phyloP scores from a whole-genome alignment of 2,888 invertebrate species.

The Agriopis leucophaearia region DNA sequence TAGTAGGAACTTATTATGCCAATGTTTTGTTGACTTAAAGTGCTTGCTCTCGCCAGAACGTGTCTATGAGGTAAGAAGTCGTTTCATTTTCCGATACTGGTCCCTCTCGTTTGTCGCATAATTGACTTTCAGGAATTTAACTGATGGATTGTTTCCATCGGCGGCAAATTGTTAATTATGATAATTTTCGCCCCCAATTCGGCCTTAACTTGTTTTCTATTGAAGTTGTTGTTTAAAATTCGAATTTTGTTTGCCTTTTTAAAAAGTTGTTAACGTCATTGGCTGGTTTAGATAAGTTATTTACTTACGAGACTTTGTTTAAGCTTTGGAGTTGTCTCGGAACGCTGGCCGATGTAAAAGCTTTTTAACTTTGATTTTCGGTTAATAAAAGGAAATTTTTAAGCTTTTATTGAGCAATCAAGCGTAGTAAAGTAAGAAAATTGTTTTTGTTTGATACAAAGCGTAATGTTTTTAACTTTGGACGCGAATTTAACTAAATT shows the following conservation, averaged over 20 bases:
- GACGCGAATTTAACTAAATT: too few relatives aligned
- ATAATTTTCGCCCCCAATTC: constrained; percentile 61
- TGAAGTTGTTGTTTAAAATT: constrained; percentile 55
- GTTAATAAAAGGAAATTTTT: not conserved
- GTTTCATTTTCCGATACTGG: constrained; percentile 43
- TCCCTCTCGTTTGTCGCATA: constrained; percentile 58
- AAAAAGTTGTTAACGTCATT: constrained; percentile 49
- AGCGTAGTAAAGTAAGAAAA: too few relatives aligned
- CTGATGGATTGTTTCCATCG: constrained; percentile 78
- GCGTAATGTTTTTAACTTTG: not conserved
- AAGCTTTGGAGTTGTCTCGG: constrained; percentile 4
- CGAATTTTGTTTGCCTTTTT: constrained; percentile 60
- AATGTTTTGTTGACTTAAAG: not conserved
- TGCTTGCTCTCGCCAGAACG: not conserved
- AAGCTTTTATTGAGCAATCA: not conserved
- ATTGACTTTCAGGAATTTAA: constrained; percentile 69
- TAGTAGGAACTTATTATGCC: not conserved
- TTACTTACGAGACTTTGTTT: constrained; percentile 15
- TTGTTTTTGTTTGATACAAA: too few relatives aligned
- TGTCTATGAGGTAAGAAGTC: not conserved
- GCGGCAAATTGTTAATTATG: constrained; percentile 78
- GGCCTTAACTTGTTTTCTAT: constrained; percentile 28
- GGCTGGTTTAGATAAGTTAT: constrained; percentile 16
- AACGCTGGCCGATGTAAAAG: constrained; percentile 8
- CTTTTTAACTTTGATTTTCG: constrained; percentile 16